Conservation (phyloP, 2,113 vertebrate genomes). For the Eptatretus burgeri region DNA sequence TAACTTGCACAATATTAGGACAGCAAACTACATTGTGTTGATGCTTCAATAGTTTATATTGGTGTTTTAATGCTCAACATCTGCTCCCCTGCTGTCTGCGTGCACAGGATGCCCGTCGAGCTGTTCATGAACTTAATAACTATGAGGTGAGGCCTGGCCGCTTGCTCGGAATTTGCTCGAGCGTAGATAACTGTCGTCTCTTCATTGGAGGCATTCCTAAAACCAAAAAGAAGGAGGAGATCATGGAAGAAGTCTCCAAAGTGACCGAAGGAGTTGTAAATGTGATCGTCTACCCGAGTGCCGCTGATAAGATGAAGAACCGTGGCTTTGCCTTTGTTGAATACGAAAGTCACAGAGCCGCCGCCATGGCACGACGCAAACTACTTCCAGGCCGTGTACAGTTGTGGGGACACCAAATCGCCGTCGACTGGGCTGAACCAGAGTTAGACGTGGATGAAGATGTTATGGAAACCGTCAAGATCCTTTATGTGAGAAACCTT, state of each 20-base stretch:
- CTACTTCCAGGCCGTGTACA: constrained; percentile 90
- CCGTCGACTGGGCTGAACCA: constrained; percentile 91
- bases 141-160: constrained; percentile 69
- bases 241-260: constrained; percentile 82
- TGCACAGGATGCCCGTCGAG: constrained; percentile 42
- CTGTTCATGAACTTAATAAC: constrained; percentile 85
- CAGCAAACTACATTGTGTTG: not conserved
- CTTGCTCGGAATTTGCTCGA: constrained; percentile 75
- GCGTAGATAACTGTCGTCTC: constrained; percentile 90
- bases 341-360: constrained; percentile 80
- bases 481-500: constrained; percentile 86
- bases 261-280: constrained; percentile 85
- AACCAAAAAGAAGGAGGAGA: constrained; percentile 96
- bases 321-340: constrained; percentile 91
- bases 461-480: constrained; percentile 95
- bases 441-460: constrained; percentile 96
- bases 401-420: constrained; percentile 92
- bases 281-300: constrained; percentile 87
- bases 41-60: not conserved
- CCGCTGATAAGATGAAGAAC: constrained; percentile 97
- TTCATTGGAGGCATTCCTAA: constrained; percentile 97
- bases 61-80: not conserved
- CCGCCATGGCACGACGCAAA: constrained; percentile 85
- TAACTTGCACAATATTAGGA: not conserved
- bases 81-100: not conserved